Base-by-base conservation (phyloP, 2,888 invertebrate species). In the Ophion slaviceki region DNA sequence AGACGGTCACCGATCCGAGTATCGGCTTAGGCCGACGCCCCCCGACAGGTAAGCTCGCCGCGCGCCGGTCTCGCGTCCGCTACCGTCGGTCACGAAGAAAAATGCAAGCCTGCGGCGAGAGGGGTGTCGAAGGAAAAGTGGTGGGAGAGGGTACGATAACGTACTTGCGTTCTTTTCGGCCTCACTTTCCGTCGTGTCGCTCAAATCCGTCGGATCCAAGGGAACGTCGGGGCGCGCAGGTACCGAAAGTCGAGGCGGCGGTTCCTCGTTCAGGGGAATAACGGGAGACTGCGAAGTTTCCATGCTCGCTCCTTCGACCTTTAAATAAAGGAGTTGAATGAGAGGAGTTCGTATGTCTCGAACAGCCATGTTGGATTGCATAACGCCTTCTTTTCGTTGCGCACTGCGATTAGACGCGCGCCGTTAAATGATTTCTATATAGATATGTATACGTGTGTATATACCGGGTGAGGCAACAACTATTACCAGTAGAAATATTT, bases 181-280 rank as follows among this genome's bases (percentile, higher is more conserved):
- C 88, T 97, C 97, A 82, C 97, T 97, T 94, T 97, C 97, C 85
- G 97, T 97, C 40, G 97, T 96, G 94, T 97, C 97, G 8, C 97
- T 97, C 94, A 96, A 95, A 94, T 98, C 97, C 0, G 97, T 97
- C 74, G 97, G 97, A 89, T 93, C 93, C 70, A 90, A 83, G 45
- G 87, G 85, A 61, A 88, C 82, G 68, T 92, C 93, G n/a, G 87
- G 47, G 64, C 90, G 91, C 45, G 89, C 84, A 59, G 89, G 89
- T 14, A 88, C 66, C 20, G 82, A 87, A 76, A 87, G 80, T 28
- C 80, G 81, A 20, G 78, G 45, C 47, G 47, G 80, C n/a, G 87
- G 77, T 53, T 87, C 87, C 11, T 59, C 86, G 40, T 66, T 72
- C 5, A 80, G 79, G 17, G 70, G 78, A 72, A 82, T 80, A 47